Evolutionary conservation across 2,113 vertebrate species (phyloP), one percentile per base, ranked within the genome.

Genomic region (Centropristis striata): DNA sequence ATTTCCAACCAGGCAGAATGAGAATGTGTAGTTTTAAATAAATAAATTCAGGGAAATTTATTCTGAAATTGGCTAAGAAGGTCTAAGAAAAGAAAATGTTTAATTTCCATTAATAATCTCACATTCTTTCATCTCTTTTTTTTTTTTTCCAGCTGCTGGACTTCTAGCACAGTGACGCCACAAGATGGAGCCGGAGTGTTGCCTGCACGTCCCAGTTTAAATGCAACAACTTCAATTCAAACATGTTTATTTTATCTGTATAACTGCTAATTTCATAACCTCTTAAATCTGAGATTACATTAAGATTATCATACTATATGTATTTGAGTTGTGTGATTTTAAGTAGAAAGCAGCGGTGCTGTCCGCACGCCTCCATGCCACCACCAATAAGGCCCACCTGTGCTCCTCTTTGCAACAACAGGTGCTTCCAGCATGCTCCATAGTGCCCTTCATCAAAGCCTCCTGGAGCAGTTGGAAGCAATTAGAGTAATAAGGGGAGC

Each of bases 401-500:
- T 90, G 84, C 86, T 87, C 75, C 44, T 84, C 85, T 63, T 44
- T 84, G 87, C 88, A 90, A 93, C 91, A 93, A 94, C 94, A 95
- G 94, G 93, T 95, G 94, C 92, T 92, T 91, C 86, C 93, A 94
- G 91, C 83, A 87, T 93, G 93, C 90, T 93, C 79, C 58, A 60
- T 81, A 81, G 82, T 75, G 68, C 78, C 85, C 88, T 92, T 91
- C 94, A 93, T 95, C 94, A 95, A 95, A 95, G 94, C 91, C 79
- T 93, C 86, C 88, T 59, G 83, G 85, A 92, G 92, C 93, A 95
- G 92, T 94, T 95, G 95, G 94, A 93, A 95, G 93, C 93, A 94
- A 95, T 95, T 95, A 95, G 92, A 92, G 93, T 94, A 94, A 94
- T 92, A 94, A 95, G 92, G 89, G 89, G 90, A 93, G 91, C 91